A percentile compares a stretch with the other conserved stretches of the same genome.
phyloP scores from a whole-genome alignment of 2,888 invertebrate species.

The Heteromurus nitidus region DNA sequence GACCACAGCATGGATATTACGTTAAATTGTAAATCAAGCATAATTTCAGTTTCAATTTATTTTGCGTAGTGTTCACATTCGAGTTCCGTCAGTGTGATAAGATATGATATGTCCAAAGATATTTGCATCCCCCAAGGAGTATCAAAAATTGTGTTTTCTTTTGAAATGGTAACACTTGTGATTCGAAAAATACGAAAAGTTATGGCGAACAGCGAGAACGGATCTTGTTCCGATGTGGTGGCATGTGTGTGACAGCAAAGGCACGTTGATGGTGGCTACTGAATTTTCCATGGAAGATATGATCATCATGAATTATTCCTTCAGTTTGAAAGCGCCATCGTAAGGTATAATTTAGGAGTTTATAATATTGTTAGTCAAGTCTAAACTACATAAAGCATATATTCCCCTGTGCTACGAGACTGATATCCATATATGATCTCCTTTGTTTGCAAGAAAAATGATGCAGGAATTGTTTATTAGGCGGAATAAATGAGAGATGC shows the following conservation, averaged over 20 bases:
- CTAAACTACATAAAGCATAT: too few relatives aligned
- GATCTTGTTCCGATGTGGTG: background rate
- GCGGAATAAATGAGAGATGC: background rate
- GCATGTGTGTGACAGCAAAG: background rate
- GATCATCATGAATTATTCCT: too few relatives aligned
- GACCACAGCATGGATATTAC: too few relatives aligned
- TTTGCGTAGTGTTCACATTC: background rate
- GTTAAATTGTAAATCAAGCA: too few relatives aligned
- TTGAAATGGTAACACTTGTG: background rate
- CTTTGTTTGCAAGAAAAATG: background rate
- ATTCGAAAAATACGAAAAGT: too few relatives aligned
- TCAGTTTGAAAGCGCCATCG: too few relatives aligned
- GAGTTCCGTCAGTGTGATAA: background rate
- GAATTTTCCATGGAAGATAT: background rate
- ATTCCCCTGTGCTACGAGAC: too few relatives aligned
- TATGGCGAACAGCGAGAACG: too few relatives aligned
- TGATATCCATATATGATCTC: too few relatives aligned
- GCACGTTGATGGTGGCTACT: background rate
- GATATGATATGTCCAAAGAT: background rate
- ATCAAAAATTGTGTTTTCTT: background rate
- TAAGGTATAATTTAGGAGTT: too few relatives aligned
- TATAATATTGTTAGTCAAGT: too few relatives aligned
- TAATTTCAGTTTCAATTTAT: too few relatives aligned
- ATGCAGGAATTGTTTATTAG: background rate
- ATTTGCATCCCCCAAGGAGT: background rate